phyloP scores from a whole-genome alignment of 2,797 vertebrate genomes.

The Manis crassicaudata region DNA sequence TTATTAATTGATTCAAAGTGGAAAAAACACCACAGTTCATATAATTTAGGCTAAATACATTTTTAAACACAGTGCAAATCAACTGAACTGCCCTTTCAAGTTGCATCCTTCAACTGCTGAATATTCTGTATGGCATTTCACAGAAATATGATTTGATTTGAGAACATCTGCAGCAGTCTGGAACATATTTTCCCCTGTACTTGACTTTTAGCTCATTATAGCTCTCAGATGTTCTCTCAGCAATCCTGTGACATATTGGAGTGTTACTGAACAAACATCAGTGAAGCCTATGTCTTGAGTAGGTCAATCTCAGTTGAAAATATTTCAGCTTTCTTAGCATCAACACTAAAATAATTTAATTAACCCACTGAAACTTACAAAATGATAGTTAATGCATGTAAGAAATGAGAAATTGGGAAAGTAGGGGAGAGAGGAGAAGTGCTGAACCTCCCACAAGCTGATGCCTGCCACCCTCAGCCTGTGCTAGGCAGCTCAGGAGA shows the following conservation, averaged over 20 bases:
- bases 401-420: conserved; percentile 63
- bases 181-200: conserved; percentile 77
- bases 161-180: conserved; percentile 76
- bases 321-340: conserved; percentile 71
- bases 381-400: conserved; percentile 65
- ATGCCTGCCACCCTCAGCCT: conserved; percentile 24
- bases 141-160: conserved; percentile 69
- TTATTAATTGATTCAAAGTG: conserved; percentile 61
- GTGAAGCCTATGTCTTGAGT: conserved; percentile 70
- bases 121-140: conserved; percentile 65
- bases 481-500: neutral
- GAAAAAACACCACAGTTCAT: neutral
- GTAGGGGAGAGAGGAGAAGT: neutral
- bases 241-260: conserved; percentile 74
- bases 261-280: conserved; percentile 76
- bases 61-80: conserved; percentile 52
- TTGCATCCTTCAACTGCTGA: conserved; percentile 49
- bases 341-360: conserved; percentile 78
- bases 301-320: conserved; percentile 75
- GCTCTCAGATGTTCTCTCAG: conserved; percentile 72
- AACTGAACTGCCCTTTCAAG: conserved; percentile 49
- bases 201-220: conserved; percentile 76
- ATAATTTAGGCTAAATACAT: conserved; percentile 33
- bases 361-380: conserved; percentile 73
- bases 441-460: conserved; percentile 50